phyloP scores from a whole-genome alignment of 2,113 vertebrate genomes.

The Percopsis transmontana region DNA sequence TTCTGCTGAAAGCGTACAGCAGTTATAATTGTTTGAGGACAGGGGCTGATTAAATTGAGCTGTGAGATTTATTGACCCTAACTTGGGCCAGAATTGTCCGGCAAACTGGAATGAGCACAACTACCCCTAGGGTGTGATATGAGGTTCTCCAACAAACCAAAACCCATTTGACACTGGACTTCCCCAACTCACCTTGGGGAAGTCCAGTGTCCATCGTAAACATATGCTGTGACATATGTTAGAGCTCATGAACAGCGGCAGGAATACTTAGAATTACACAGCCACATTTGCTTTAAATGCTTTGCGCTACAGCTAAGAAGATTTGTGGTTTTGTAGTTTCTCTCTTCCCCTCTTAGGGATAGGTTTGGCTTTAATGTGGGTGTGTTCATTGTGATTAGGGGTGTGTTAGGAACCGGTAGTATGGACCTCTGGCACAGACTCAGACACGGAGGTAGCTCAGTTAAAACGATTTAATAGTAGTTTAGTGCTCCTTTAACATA shows the following conservation, averaged over 20 bases:
- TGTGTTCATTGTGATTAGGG: too few species aligned
- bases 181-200: constrained; percentile 22
- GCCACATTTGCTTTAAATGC: constrained; percentile 35
- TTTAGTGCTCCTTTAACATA: too few species aligned
- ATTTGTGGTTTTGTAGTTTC: constrained; percentile 36
- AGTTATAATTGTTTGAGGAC: constrained; percentile 32
- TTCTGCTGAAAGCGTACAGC: background rate
- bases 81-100: constrained; percentile 16
- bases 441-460: too few species aligned
- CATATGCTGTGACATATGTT: constrained; percentile 55
- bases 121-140: constrained; percentile 23
- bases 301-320: constrained; percentile 21
- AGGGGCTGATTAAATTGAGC: constrained; percentile 27
- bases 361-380: constrained; percentile 25
- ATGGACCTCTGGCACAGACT: too few species aligned
- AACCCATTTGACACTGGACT: too few species aligned
- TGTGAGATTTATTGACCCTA: constrained; percentile 24
- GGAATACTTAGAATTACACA: background rate
- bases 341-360: constrained; percentile 27
- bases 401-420: too few species aligned
- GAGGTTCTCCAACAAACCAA: constrained; percentile 15
- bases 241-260: background rate
- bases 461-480: too few species aligned
- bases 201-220: constrained; percentile 51
- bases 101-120: constrained; percentile 30